phyloP scores from a whole-genome alignment of 64 coral and sea anemone species.

The Montipora capricornis region DNA sequence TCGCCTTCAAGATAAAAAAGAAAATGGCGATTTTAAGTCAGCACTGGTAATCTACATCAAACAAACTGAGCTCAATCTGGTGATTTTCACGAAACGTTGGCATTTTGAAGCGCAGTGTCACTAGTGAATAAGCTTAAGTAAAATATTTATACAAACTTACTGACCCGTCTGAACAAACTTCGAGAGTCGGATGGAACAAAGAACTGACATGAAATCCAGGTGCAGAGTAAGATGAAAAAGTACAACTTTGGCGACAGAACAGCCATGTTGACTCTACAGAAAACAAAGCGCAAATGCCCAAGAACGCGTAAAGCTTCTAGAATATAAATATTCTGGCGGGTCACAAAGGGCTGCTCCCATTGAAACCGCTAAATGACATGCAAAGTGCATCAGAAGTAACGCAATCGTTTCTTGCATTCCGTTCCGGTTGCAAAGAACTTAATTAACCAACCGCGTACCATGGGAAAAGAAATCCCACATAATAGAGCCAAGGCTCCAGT shows the following conservation, averaged over 20 bases:
- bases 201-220: slow-evolving; percentile 52
- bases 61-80: too few relatives aligned
- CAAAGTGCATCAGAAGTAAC: neutral
- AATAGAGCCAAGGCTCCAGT: too few relatives aligned
- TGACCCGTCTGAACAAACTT: slow-evolving; percentile 35
- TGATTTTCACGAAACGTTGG: too few relatives aligned
- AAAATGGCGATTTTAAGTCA: neutral
- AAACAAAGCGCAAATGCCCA: slow-evolving; percentile 1
- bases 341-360: neutral
- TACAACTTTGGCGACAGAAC: slow-evolving; percentile 22
- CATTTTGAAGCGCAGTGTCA: too few relatives aligned
- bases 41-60: too few relatives aligned
- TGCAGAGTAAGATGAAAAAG: slow-evolving; percentile 29
- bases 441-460: too few relatives aligned
- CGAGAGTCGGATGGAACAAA: slow-evolving; percentile 44
- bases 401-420: neutral
- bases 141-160: slow-evolving; percentile 5
- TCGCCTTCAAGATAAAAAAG: slow-evolving; percentile 5
- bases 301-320: neutral
- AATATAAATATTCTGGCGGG: neutral
- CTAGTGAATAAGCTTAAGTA: neutral
- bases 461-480: neutral
- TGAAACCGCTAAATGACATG: neutral
- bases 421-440: neutral
- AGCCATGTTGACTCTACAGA: neutral